phyloP scores from a whole-genome alignment of 2,113 vertebrate genomes.

The Xyliphius kryptos region DNA sequence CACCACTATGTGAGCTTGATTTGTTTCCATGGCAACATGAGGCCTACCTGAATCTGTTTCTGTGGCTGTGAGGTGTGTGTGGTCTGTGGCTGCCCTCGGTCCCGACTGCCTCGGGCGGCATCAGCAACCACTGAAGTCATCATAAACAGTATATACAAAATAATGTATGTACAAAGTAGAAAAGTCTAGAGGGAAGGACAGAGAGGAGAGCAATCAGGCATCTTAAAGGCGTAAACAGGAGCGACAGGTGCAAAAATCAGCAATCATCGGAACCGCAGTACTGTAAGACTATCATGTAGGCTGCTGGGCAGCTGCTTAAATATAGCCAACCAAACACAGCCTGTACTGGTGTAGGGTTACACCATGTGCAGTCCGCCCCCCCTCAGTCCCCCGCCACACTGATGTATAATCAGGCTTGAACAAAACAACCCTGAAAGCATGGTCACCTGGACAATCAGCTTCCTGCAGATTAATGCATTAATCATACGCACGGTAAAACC shows the following conservation, averaged over 20 bases:
- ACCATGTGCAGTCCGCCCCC: slow-evolving; percentile 16
- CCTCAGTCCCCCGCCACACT: slow-evolving; percentile 2
- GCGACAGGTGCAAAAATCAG: slow-evolving; percentile 30
- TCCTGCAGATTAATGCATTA: not conserved
- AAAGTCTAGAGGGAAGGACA: slow-evolving; percentile 74
- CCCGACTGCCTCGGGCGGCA: slow-evolving; percentile 82
- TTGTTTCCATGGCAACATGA: not conserved
- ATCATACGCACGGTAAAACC: not conserved
- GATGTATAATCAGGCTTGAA: not conserved
- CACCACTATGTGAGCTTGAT: not conserved
- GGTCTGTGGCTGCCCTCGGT: slow-evolving; percentile 74
- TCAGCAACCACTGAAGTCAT: slow-evolving; percentile 96
- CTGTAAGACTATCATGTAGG: slow-evolving; percentile 61
- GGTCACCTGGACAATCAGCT: not conserved
- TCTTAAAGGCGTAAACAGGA: not conserved
- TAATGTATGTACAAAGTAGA: slow-evolving; percentile 99
- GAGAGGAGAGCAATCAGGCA: not conserved
- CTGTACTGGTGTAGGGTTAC: slow-evolving; percentile 64
- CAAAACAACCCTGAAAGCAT: not conserved
- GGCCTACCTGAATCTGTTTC: slow-evolving; percentile 90
- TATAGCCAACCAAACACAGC: slow-evolving; percentile 59
- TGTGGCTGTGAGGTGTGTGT: slow-evolving; percentile 80
- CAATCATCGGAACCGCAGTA: slow-evolving; percentile 14
- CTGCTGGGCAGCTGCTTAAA: slow-evolving; percentile 59
- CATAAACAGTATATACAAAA: slow-evolving; percentile 99